Percentiles rank a stretch among this genome's conserved stretches.
phyloP scores from a whole-genome alignment of 2,113 vertebrate species.

The Galeopterus variegatus region DNA sequence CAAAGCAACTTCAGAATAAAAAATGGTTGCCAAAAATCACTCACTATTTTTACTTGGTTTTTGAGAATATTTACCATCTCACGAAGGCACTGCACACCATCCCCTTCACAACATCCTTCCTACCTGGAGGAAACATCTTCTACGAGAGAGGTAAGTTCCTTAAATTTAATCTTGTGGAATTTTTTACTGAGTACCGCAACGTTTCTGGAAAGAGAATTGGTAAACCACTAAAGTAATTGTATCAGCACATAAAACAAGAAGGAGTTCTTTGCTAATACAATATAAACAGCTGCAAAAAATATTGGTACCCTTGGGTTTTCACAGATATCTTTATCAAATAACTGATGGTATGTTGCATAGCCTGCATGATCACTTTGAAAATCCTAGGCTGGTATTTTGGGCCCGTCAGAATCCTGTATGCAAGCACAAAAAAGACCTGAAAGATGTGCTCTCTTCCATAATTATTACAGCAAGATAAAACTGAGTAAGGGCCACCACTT shows the following conservation, averaged over 20 bases:
- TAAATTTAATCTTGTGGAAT: conserved; percentile 75
- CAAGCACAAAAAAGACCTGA: background rate
- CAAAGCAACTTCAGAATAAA: background rate
- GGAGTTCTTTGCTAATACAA: background rate
- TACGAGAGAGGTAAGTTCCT: conserved; percentile 60
- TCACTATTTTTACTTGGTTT: background rate
- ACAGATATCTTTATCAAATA: background rate
- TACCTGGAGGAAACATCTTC: conserved; percentile 63
- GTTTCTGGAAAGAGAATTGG: conserved; percentile 71
- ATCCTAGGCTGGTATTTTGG: background rate
- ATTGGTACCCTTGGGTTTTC: background rate
- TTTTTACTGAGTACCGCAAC: conserved; percentile 71
- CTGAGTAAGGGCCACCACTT: background rate
- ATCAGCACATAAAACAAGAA: background rate
- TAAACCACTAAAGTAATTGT: conserved; percentile 33
- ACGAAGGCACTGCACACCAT: background rate
- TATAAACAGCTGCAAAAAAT: background rate
- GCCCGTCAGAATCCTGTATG: background rate
- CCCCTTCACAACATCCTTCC: conserved; percentile 64
- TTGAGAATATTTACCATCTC: conserved; percentile 50
- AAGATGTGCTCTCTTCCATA: background rate
- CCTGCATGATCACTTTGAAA: background rate
- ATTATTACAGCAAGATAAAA: background rate
- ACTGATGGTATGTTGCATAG: background rate
- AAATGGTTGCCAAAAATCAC: background rate